Evolutionary conservation across 1,140 invertebrate species (phyloP).

Genomic region (Rhynchophorus ferrugineus): DNA sequence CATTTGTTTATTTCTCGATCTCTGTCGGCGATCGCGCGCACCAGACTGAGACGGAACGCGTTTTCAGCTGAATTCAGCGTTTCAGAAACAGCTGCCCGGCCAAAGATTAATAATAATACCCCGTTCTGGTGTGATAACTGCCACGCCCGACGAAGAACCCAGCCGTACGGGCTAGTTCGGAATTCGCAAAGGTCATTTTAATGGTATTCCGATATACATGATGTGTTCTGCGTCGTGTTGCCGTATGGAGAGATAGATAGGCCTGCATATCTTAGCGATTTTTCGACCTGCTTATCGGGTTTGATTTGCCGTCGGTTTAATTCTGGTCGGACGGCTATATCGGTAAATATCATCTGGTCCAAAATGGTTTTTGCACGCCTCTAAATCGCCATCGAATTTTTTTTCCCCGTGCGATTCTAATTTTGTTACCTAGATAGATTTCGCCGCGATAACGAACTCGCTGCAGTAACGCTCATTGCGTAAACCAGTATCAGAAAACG

Average conservation of each 20-base stretch:
- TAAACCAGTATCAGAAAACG: no score
- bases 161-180: constrained; percentile 23
- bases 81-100: constrained; percentile 21
- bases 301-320: constrained; percentile 4
- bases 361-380: no score
- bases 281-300: constrained; percentile 5
- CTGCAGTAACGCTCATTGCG: no score
- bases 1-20: constrained; percentile 23
- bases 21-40: constrained; percentile 15
- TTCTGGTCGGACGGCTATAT: not conserved
- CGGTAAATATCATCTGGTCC: constrained; percentile 2
- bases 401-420: no score
- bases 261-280: constrained; percentile 5
- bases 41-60: constrained; percentile 7
- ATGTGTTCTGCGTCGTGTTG: constrained; percentile 14
- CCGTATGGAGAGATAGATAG: constrained; percentile 10
- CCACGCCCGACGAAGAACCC: constrained; percentile 23
- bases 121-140: constrained; percentile 24
- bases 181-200: constrained; percentile 24
- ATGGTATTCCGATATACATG: constrained; percentile 22
- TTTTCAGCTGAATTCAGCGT: constrained; percentile 15
- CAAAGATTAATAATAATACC: constrained; percentile 22
- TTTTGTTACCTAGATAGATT: no score
- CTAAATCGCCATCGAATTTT: no score
- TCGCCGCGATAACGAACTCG: no score